A percentile compares a stretch with the other conserved stretches of the same genome.
These are phyloP conservation scores for Lepisosteus oculatus DNA, from an alignment of 2,113 vertebrate species.

Conservation along the genomic window DNA sequence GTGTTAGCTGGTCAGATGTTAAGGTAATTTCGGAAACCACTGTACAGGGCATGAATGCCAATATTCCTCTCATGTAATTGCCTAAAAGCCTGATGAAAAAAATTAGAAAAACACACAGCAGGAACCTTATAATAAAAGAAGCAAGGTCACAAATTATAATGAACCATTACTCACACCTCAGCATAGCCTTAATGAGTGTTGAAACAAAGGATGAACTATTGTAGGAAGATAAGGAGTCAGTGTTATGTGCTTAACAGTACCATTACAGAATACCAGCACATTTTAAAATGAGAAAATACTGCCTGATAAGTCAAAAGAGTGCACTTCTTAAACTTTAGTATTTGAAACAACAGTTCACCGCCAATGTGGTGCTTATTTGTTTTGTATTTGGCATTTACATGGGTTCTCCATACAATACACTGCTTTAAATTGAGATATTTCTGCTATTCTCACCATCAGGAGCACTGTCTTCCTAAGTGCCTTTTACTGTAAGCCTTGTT, in stretches of 20 bases:
- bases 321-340: too few species aligned
- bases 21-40: conserved; percentile 23
- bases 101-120: not conserved
- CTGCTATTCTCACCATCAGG: too few species aligned
- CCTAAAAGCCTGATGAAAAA: conserved; percentile 20
- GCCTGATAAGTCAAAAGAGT: too few species aligned
- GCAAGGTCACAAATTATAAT: conserved; percentile 44
- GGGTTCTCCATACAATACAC: too few species aligned
- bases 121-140: conserved; percentile 22
- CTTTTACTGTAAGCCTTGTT: not conserved
- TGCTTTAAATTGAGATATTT: not conserved
- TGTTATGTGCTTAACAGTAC: conserved; percentile 1
- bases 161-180: conserved; percentile 35
- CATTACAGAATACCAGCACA: not conserved
- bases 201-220: conserved; percentile 43
- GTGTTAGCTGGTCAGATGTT: conserved; percentile 21
- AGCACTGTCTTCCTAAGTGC: not conserved
- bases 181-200: conserved; percentile 29
- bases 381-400: too few species aligned
- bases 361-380: too few species aligned
- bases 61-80: conserved; percentile 20
- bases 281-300: not conserved
- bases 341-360: too few species aligned
- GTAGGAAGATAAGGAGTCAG: conserved; percentile 38
- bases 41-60: conserved; percentile 20